Evolutionary conservation across 2,888 invertebrate genomes (phyloP).

Genomic region (Drosophila birchii): DNA sequence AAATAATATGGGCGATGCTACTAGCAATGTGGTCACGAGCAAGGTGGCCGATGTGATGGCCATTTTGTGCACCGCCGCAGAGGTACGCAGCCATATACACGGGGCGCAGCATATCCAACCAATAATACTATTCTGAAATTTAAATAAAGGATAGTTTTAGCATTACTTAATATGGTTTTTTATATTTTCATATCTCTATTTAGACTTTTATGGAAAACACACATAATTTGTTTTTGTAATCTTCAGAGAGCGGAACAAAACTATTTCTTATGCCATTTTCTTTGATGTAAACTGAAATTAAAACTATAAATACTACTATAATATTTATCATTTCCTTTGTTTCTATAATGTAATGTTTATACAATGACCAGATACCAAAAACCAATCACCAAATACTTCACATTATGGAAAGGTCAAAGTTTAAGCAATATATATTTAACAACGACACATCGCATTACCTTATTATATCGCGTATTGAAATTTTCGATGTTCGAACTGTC

Average conservation of each 20-base stretch:
- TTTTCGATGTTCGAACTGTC: slow-evolving; percentile 81
- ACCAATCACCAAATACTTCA: too few species aligned
- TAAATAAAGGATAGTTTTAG: neutral
- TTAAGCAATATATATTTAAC: neutral
- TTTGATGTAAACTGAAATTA: too few species aligned
- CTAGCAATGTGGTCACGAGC: slow-evolving; percentile 87
- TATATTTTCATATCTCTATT: neutral
- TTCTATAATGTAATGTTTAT: neutral
- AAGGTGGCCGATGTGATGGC: slow-evolving; percentile 87
- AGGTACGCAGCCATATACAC: slow-evolving; percentile 86
- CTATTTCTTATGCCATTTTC: neutral
- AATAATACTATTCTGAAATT: slow-evolving; percentile 81
- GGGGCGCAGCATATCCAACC: slow-evolving; percentile 87
- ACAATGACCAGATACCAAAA: too few species aligned
- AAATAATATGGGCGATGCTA: slow-evolving; percentile 87
- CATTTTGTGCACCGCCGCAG: slow-evolving; percentile 87
- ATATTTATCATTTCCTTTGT: neutral
- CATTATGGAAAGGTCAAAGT: neutral
- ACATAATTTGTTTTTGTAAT: neutral
- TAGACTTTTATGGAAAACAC: too few species aligned
- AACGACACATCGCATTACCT: slow-evolving; percentile 57
- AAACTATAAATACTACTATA: neutral
- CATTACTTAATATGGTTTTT: neutral
- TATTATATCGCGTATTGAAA: slow-evolving; percentile 76
- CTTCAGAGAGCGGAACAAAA: neutral